phyloP scores from a whole-genome alignment of 2,113 vertebrate genomes.

The Ameiurus melas region DNA sequence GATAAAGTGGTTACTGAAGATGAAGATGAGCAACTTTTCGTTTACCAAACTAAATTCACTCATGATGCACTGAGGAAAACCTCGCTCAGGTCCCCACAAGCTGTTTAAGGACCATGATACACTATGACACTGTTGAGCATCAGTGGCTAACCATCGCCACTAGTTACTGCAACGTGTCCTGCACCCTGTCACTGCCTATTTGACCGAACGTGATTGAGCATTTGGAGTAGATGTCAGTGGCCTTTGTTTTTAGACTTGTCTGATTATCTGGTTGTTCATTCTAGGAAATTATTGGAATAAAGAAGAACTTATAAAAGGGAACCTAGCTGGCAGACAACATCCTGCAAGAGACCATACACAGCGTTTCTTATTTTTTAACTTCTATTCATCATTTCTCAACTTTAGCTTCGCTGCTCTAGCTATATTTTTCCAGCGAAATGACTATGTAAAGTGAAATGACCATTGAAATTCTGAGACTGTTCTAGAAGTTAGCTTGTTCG shows the following conservation, averaged over 20 bases:
- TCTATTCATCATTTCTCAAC: not conserved
- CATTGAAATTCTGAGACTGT: not conserved
- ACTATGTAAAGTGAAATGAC: not conserved
- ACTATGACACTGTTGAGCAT: not conserved
- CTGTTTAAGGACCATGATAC: not conserved
- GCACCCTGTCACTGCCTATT: not conserved
- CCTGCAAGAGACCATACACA: not conserved
- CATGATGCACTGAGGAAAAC: not conserved
- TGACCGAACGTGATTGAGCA: not conserved
- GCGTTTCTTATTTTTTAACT: not conserved
- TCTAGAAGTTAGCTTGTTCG: not conserved
- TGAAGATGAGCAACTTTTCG: not conserved
- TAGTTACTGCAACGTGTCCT: slow-evolving; percentile 1
- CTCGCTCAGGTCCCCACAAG: not conserved
- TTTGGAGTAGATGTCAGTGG: not conserved
- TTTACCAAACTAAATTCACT: not conserved
- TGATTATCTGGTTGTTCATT: not conserved
- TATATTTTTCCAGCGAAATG: not conserved
- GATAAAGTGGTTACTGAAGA: not conserved
- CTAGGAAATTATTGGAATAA: not conserved
- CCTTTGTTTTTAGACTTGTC: not conserved
- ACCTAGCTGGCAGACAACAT: not conserved
- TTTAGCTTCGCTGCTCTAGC: not conserved
- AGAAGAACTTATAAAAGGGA: not conserved
- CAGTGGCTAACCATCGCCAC: not conserved